phyloP scores from a whole-genome alignment of 2,888 invertebrate species.

The Pammene fasciana region DNA sequence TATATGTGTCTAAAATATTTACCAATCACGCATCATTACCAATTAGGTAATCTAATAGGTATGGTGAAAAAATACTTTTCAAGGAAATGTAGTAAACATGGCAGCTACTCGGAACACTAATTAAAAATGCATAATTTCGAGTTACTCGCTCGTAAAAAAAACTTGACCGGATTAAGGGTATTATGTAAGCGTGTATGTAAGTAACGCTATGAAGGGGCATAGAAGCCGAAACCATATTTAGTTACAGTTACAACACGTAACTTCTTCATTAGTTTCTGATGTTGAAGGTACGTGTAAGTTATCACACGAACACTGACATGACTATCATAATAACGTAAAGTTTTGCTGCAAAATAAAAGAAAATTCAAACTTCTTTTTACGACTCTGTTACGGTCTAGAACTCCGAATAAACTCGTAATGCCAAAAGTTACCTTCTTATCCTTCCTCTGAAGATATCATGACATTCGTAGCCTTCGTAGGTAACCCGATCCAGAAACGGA shows the following conservation, averaged over 20 bases:
- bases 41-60: background rate
- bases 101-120: background rate
- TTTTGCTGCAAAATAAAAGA: background rate
- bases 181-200: conserved; percentile 26
- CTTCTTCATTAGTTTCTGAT: background rate
- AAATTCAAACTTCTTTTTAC: background rate
- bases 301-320: background rate
- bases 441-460: conserved; percentile 2
- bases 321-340: background rate
- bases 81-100: conserved; percentile 18
- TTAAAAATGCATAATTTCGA: conserved; percentile 25
- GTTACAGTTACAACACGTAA: conserved; percentile 18
- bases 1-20: too few species aligned
- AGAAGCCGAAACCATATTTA: conserved; percentile 23
- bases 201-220: conserved; percentile 13
- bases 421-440: conserved; percentile 9
- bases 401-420: background rate
- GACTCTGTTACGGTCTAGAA: background rate
- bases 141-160: conserved; percentile 19
- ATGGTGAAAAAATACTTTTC: background rate
- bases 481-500: background rate
- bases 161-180: conserved; percentile 20
- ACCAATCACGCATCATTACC: too few species aligned
- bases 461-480: too few species aligned
- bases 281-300: too few species aligned